Base-by-base conservation (phyloP, 2,113 vertebrate species). In the Aspidoscelis tigris region DNA sequence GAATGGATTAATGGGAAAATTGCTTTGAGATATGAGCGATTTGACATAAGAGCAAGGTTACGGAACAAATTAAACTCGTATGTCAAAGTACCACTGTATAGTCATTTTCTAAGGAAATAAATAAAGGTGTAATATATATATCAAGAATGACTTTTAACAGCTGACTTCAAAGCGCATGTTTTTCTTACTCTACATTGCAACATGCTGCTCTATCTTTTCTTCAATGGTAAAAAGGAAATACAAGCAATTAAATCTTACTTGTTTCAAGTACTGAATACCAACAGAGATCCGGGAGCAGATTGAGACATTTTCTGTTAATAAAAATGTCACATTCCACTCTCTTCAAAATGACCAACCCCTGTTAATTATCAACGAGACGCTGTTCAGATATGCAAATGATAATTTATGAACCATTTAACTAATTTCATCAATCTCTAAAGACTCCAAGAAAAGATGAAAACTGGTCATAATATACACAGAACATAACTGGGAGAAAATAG, bases 211-310 rank as follows among this genome's bases (percentile, higher is more conserved):
- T 7, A 3, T 73, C 21, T 73, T 71, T 33, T 24, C 21, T 61
- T 22, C 80, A 73, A 7, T 58, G 53, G 21, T 21, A 33, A 81
- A 53, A 55, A 20, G 58, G 80, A 61, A 81, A 72, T 1, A 71
- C 86, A 61, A 80, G 8, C 3, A 74, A 87, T 33, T 26, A 80
- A 90, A 53, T 74, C 55, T 86, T 16, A 73, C 16, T 64, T 84
- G 82, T 64, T 81, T 77, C 47, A 88, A 89, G 87, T 81, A 86
- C 0, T 84, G 18, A 70, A 88, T 26, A 65, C 70, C 91, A 78
- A 91, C 14, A 68, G 55, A 24, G 33, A 80, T 24, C 58, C 21
- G 75, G 64, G 33, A 44, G 2, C 7, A 44, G 22, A 78, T 22
- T 58, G 41, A 39, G 53, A 81, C 66, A 76, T 77, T 76, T 76